Evolutionary conservation across 2,113 vertebrate genomes (phyloP).

Genomic region (Oreochromis aureus): DNA sequence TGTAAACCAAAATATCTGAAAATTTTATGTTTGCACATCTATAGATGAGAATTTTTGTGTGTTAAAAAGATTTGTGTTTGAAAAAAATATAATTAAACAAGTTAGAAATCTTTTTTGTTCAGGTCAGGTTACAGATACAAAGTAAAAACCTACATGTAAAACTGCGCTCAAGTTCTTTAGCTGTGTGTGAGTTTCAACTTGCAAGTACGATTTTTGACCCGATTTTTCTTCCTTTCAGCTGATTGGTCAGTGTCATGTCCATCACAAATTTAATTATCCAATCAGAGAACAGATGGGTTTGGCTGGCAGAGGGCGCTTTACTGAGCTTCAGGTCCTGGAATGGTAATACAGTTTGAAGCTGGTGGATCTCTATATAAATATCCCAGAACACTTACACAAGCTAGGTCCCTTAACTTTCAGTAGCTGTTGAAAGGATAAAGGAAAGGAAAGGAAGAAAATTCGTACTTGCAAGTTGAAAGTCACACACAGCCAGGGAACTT

Average conservation of each 20-base stretch:
- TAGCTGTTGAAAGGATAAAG: background rate
- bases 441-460: too few relatives aligned
- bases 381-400: background rate
- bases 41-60: background rate
- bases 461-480: too few relatives aligned
- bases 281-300: background rate
- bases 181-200: background rate
- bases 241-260: too few relatives aligned
- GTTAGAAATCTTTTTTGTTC: background rate
- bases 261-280: background rate
- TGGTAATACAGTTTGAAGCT: background rate
- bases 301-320: background rate
- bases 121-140: background rate
- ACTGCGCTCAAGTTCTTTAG: accelerated
- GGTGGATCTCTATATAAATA: background rate
- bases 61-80: accelerated
- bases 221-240: background rate
- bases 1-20: background rate
- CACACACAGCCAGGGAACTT: too few relatives aligned
- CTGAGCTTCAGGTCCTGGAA: background rate
- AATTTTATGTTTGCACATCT: background rate
- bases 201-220: background rate
- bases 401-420: background rate
- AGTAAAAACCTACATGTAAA: background rate
- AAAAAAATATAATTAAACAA: accelerated